Evolutionary conservation across 2,888 invertebrate genomes (phyloP).

Genomic region (Blastobasis lacticolella): DNA sequence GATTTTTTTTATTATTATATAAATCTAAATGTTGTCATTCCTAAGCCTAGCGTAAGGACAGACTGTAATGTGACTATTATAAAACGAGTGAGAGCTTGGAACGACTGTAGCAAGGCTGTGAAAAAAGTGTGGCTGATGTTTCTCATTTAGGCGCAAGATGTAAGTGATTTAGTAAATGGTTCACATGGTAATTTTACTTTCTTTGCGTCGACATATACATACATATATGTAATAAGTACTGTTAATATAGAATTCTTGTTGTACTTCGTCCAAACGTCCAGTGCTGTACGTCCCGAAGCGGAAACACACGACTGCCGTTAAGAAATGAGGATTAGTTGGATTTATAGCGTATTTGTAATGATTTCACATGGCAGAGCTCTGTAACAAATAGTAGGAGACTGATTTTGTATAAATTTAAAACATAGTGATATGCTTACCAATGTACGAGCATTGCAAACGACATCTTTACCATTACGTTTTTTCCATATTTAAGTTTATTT

Average conservation of each 20-base stretch:
- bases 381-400: slow-evolving; percentile 72
- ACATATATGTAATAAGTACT: slow-evolving; percentile 13
- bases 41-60: slow-evolving; percentile 43
- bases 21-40: slow-evolving; percentile 48
- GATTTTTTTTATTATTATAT: not conserved
- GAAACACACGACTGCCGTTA: slow-evolving; percentile 41
- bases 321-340: slow-evolving; percentile 31
- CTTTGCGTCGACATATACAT: slow-evolving; percentile 20
- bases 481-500: slow-evolving; percentile 27
- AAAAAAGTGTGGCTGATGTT: slow-evolving; percentile 53
- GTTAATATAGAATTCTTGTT: slow-evolving; percentile 24
- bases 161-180: slow-evolving; percentile 24
- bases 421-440: slow-evolving; percentile 62
- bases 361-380: slow-evolving; percentile 42
- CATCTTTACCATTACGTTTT: slow-evolving; percentile 36
- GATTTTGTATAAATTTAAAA: slow-evolving; percentile 64
- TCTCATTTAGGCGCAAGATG: slow-evolving; percentile 30
- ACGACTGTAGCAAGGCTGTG: slow-evolving; percentile 70
- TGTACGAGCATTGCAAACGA: slow-evolving; percentile 33
- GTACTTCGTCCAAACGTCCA: slow-evolving; percentile 52
- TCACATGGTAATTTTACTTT: slow-evolving; percentile 21
- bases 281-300: slow-evolving; percentile 47
- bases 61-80: slow-evolving; percentile 34
- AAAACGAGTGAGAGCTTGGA: slow-evolving; percentile 55
- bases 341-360: slow-evolving; percentile 28